Percentiles rank a stretch among this genome's conserved stretches.
Conservation (phyloP, 2,797 vertebrate species). For the Aphelocoma californica region DNA sequence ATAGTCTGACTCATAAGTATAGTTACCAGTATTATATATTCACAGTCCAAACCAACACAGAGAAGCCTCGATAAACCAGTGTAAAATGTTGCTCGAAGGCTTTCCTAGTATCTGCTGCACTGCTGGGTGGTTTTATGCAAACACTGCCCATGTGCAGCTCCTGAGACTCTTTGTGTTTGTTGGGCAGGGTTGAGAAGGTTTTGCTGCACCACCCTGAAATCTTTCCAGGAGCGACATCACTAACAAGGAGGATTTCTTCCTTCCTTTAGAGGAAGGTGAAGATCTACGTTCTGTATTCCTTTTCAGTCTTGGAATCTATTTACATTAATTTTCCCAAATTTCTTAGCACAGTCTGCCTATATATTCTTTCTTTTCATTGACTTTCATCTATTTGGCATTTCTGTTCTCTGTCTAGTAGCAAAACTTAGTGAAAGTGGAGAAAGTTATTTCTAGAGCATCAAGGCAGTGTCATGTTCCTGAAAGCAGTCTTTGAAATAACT, state of each 20-base stretch:
- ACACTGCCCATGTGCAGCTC: rapidly evolving
- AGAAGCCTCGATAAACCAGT: rapidly evolving
- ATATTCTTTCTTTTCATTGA: not conserved
- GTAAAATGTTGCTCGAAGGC: not conserved
- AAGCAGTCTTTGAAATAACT: not conserved
- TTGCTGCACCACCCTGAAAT: not conserved
- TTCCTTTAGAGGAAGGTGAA: not conserved
- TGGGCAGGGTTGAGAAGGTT: not conserved
- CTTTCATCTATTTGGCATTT: not conserved
- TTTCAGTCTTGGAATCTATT: not conserved
- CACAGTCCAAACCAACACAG: not conserved
- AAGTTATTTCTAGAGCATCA: not conserved
- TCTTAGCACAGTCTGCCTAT: not conserved
- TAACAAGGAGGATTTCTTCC: not conserved
- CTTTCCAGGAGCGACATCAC: not conserved
- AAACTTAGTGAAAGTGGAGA: not conserved
- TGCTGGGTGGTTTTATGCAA: not conserved
- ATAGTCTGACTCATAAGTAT: not conserved
- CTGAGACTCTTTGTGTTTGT: not conserved
- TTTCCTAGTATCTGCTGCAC: not conserved
- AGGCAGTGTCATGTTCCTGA: not conserved
- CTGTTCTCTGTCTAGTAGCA: not conserved
- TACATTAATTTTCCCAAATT: not conserved
- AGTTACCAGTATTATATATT: not conserved
- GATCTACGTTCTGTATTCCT: not conserved